A percentile compares a stretch with the other conserved stretches of the same genome.
phyloP scores from a whole-genome alignment of 2,797 vertebrate species.

The Phalloptychus januarius region DNA sequence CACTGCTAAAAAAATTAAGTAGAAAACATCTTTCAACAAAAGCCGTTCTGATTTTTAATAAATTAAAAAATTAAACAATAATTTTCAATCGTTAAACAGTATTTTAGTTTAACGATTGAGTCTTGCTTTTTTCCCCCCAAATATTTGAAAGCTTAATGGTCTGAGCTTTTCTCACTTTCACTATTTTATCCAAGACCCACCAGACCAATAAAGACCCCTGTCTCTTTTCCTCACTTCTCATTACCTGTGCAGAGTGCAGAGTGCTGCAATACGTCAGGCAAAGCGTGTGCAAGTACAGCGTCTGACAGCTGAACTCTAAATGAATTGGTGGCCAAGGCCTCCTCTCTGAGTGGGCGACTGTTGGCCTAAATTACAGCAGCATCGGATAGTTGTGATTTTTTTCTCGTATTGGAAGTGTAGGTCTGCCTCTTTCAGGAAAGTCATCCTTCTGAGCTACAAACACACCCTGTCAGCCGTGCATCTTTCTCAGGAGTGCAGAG shows the following conservation, averaged over 20 bases:
- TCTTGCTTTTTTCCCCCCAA: neutral
- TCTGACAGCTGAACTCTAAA: conserved; percentile 62
- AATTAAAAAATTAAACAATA: neutral
- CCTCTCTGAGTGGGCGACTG: conserved; percentile 38
- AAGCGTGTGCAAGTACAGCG: conserved; percentile 14
- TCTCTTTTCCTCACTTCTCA: conserved; percentile 32
- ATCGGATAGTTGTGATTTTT: neutral
- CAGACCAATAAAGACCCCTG: conserved; percentile 29
- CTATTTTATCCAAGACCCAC: conserved; percentile 48
- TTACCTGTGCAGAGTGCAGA: conserved; percentile 63
- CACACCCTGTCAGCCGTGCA: conserved; percentile 27
- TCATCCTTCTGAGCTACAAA: conserved; percentile 41
- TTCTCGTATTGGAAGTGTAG: neutral
- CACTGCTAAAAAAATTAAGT: neutral
- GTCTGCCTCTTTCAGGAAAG: conserved; percentile 36
- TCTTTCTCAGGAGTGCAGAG: conserved; percentile 32
- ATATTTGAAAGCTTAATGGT: neutral
- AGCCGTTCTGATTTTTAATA: neutral
- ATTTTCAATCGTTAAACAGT: too few species aligned
- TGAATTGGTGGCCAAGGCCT: conserved; percentile 55
- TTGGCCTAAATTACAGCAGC: conserved; percentile 36
- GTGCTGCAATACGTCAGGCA: conserved; percentile 59
- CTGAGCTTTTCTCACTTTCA: conserved; percentile 26
- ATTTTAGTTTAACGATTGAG: neutral
- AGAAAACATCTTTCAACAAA: neutral